Base-by-base conservation (phyloP, 2,797 vertebrate species). In the Tragelaphus eurycerus region DNA sequence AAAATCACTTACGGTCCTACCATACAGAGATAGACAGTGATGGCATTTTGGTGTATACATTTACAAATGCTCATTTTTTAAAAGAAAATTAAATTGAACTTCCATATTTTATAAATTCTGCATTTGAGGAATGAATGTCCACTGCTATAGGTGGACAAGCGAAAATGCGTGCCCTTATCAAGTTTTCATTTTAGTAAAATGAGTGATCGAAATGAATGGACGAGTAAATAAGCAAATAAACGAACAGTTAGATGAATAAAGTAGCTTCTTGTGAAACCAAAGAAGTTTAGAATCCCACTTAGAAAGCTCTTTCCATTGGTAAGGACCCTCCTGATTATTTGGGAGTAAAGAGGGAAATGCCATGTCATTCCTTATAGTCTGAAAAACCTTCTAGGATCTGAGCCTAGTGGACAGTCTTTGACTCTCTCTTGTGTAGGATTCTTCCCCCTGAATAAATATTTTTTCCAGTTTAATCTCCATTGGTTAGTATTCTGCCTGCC, bases 121-220 rank as follows among this genome's bases (percentile, higher is more conserved):
- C 13, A 54, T 81, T 60, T 86, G 74, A 87, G 34, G 10, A 84
- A 67, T 74, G 54, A 97, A 95, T 55, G 92, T 43, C 5, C 34
- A 29, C 6, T 90, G 11, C 81, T 78, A 27, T 86, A 79, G 21
- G 43, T 62, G 43, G 79, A 86, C 16, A 93, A 90, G 86, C 21
- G 81, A 21, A 78, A 23, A 31, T 27, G 4, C 14, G 10, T 62
- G 13, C 52, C 34, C 50, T 85, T 71, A 17, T 89, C 17, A 34
- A 90, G 16, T 34, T 76, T 82, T 11, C 43, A 71, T 43, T 97
- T 97, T 89, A 87, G 34, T 93, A 25, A 91, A 85, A 85, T 54
- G 52, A 85, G 4, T 54, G 14, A 87, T 86, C n/a, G 6, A 97
- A 86, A 79, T 95, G n/a, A 92, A 87, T 43, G 12, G 76, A 55